Evolutionary conservation across 2,797 vertebrate genomes (phyloP).

Genomic region (Myiotriccus ornatus): DNA sequence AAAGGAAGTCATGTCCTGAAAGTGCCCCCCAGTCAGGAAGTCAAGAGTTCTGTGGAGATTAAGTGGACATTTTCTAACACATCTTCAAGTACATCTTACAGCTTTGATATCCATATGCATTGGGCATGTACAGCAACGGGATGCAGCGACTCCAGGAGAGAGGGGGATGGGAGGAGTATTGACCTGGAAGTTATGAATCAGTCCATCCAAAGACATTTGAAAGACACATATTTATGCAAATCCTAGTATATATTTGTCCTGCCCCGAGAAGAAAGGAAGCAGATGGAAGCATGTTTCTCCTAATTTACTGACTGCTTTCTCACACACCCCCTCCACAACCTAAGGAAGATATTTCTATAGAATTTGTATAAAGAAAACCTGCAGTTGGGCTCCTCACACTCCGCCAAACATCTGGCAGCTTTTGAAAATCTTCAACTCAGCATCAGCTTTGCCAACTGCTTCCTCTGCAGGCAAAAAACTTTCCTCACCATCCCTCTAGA

Average conservation of each 20-base stretch:
- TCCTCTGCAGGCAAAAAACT: background rate
- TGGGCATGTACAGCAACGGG: background rate
- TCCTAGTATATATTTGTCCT: background rate
- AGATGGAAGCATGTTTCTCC: background rate
- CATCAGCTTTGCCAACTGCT: background rate
- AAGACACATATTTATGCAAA: background rate
- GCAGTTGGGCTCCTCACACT: background rate
- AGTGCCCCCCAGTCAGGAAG: background rate
- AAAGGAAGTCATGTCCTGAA: background rate
- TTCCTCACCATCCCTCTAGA: background rate
- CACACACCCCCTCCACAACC: background rate
- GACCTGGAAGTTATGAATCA: background rate
- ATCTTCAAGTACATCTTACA: background rate
- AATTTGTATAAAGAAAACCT: background rate
- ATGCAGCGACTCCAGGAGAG: background rate
- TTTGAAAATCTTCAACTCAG: background rate
- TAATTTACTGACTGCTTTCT: slow-evolving; percentile 5
- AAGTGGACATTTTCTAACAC: background rate
- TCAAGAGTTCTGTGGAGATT: background rate
- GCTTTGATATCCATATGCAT: background rate
- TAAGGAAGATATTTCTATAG: background rate
- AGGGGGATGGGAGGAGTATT: background rate
- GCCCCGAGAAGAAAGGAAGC: background rate
- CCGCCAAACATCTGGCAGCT: background rate
- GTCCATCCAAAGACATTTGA: background rate